phyloP scores from a whole-genome alignment of 2,797 vertebrate genomes.

The Thamnophis elegans region DNA sequence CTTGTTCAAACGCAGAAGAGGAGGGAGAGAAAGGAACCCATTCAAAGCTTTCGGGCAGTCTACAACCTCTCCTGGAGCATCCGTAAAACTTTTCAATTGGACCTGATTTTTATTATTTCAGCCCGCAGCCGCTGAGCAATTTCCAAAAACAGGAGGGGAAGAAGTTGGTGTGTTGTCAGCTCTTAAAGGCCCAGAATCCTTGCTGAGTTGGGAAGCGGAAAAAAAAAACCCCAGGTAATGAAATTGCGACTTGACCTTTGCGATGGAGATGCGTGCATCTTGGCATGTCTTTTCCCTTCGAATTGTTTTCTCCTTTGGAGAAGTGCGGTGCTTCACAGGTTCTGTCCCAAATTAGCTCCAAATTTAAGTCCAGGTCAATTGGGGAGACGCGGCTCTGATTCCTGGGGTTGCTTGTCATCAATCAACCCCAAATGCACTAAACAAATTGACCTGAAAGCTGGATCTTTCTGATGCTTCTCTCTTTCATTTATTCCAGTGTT shows the following conservation, averaged over 20 bases:
- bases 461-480: background rate
- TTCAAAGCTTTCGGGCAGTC: background rate
- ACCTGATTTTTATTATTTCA: background rate
- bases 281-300: background rate
- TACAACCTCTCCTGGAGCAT: background rate
- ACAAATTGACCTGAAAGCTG: background rate
- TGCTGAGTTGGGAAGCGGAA: background rate
- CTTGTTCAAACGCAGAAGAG: no score
- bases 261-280: background rate
- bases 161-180: background rate
- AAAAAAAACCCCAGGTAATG: background rate
- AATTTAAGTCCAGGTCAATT: background rate
- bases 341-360: background rate
- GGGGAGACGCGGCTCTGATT: background rate
- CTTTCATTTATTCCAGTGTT: no score
- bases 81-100: background rate
- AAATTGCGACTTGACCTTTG: background rate
- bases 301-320: background rate
- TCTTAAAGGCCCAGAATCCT: background rate
- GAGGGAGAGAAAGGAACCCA: background rate
- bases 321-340: background rate
- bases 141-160: background rate
- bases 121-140: background rate
- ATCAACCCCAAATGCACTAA: background rate
- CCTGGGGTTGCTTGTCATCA: background rate